phyloP scores from a whole-genome alignment of 92 coral and sea anemone genomes.

The Epizoanthus rinbou region DNA sequence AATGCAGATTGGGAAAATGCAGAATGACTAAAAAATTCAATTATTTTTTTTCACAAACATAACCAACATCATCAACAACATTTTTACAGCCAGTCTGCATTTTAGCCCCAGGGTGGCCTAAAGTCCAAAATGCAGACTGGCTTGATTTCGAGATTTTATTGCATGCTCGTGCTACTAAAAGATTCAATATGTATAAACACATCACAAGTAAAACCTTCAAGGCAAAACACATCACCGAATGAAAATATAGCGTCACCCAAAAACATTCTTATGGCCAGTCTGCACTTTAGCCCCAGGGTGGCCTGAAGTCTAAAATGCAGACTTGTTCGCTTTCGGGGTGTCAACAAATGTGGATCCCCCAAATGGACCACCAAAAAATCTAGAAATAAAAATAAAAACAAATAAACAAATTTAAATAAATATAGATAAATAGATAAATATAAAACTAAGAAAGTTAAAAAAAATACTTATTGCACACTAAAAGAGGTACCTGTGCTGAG shows the following conservation, averaged over 20 bases:
- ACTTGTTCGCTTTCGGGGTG: background rate
- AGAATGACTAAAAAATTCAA: slow-evolving; percentile 1
- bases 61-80: background rate
- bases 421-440: background rate
- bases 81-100: background rate
- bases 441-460: no score
- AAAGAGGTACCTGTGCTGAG: no score
- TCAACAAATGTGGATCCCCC: slow-evolving; percentile 10
- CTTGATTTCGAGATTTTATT: slow-evolving; percentile 7
- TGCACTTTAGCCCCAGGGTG: background rate
- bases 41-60: background rate
- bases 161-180: slow-evolving; percentile 1
- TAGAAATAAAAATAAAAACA: background rate
- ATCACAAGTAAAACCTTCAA: slow-evolving; percentile 5
- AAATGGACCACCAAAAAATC: slow-evolving; percentile 16
- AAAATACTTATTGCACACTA: slow-evolving; percentile 14
- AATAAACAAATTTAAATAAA: background rate
- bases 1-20: background rate
- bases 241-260: no score
- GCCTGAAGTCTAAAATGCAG: background rate
- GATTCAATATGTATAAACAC: slow-evolving; percentile 9
- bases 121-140: slow-evolving; percentile 6
- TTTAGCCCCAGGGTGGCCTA: no score
- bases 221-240: background rate
- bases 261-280: background rate